phyloP scores from a whole-genome alignment of 2,113 vertebrate genomes.

The Heptranchias perlo region DNA sequence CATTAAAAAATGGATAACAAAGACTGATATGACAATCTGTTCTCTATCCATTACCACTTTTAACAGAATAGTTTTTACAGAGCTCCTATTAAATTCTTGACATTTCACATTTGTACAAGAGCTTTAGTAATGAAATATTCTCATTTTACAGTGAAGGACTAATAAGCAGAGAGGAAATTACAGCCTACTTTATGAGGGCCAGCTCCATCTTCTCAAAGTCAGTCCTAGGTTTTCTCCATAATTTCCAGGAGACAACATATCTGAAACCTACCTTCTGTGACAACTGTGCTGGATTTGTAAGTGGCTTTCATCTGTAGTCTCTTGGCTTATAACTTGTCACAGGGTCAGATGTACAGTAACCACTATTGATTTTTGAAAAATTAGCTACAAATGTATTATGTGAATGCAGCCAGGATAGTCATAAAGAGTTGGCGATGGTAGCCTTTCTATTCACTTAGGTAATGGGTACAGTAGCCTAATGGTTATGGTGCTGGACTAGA shows the following conservation, averaged over 20 bases:
- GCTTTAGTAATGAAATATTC: neutral
- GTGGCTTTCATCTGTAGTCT: conserved; percentile 44
- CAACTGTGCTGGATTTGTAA: conserved; percentile 96
- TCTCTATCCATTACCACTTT: neutral
- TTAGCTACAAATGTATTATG: neutral
- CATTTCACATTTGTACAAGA: neutral
- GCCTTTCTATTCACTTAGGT: neutral
- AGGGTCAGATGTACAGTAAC: neutral
- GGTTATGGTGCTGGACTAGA: neutral
- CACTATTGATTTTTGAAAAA: neutral
- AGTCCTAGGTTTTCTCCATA: conserved; percentile 87
- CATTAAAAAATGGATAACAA: neutral
- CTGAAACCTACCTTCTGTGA: conserved; percentile 94
- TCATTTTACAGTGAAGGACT: conserved; percentile 72
- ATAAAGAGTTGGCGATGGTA: neutral
- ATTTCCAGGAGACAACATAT: conserved; percentile 92
- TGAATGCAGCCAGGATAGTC: neutral
- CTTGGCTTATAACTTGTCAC: neutral
- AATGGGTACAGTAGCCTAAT: neutral
- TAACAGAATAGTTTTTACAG: neutral
- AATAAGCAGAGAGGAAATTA: conserved; percentile 88
- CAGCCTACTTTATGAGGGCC: conserved; percentile 90
- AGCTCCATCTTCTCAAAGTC: conserved; percentile 93
- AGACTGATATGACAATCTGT: neutral
- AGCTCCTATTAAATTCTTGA: neutral